A percentile compares a stretch with the other conserved stretches of the same genome.
Evolutionary conservation across 2,797 vertebrate genomes (phyloP).

Genomic region (Acridotheres tristis): DNA sequence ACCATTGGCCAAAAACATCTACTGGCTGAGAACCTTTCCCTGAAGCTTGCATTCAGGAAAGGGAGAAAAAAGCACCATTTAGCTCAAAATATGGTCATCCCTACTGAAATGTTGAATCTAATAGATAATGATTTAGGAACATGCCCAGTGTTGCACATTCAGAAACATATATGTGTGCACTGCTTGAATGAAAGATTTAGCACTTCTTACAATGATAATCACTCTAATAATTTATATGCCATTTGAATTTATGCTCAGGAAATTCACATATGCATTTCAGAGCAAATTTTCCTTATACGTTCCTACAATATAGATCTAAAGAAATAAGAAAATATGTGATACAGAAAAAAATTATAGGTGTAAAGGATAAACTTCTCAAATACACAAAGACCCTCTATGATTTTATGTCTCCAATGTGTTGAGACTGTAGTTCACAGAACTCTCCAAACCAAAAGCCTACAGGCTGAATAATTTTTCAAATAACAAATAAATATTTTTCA

Average conservation of each 20-base stretch:
- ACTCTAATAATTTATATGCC: neutral
- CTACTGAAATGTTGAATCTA: neutral
- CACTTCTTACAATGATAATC: neutral
- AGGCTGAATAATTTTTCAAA: neutral
- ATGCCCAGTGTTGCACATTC: neutral
- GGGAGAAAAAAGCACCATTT: rapidly evolving
- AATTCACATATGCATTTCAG: neutral
- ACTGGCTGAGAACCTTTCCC: neutral
- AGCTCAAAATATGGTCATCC: neutral
- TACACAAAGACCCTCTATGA: rapidly evolving
- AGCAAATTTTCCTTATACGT: neutral
- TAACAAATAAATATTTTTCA: neutral
- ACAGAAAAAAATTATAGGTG: neutral
- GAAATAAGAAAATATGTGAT: neutral
- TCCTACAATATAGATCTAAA: neutral
- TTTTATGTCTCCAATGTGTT: neutral
- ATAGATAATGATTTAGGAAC: neutral
- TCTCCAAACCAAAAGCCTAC: neutral
- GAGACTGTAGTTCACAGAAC: neutral
- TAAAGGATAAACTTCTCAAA: neutral
- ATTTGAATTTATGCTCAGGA: neutral
- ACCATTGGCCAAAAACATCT: neutral
- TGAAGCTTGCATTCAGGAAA: neutral
- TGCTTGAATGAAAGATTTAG: neutral
- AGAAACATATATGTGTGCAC: neutral